These are phyloP conservation scores for Puffinus mauretanicus DNA, from an alignment of 2,113 vertebrate species.

Conservation along the genomic window DNA sequence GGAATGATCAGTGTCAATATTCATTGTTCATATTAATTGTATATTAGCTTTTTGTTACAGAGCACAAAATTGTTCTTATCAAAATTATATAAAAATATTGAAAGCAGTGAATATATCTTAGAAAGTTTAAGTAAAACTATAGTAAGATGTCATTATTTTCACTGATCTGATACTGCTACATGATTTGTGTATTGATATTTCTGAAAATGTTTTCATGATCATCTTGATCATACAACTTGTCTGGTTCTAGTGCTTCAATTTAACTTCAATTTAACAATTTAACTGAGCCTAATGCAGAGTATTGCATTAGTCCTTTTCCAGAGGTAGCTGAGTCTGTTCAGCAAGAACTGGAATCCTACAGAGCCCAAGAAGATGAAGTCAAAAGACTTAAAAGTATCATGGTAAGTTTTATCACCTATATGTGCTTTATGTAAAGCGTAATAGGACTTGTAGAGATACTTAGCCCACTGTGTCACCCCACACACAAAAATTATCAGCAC, in stretches of 20 bases:
- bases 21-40: neutral
- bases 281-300: slow-evolving; percentile 29
- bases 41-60: neutral
- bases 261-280: neutral
- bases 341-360: slow-evolving; percentile 91
- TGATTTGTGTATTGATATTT: neutral
- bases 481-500: neutral
- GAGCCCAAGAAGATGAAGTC: slow-evolving; percentile 95
- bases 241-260: neutral
- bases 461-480: neutral
- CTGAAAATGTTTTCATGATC: neutral
- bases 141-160: neutral
- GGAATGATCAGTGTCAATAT: neutral
- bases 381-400: slow-evolving; percentile 97
- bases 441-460: neutral
- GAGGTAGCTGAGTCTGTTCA: slow-evolving; percentile 98
- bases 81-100: neutral
- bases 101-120: neutral
- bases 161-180: neutral
- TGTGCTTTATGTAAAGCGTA: neutral
- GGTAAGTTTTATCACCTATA: slow-evolving; percentile 72
- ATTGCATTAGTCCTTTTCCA: slow-evolving; percentile 88
- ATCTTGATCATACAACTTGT: neutral
- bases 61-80: neutral
- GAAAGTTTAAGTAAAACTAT: neutral